Conservation (phyloP, 1,140 invertebrate species). For the Trichonephila inaurata region DNA sequence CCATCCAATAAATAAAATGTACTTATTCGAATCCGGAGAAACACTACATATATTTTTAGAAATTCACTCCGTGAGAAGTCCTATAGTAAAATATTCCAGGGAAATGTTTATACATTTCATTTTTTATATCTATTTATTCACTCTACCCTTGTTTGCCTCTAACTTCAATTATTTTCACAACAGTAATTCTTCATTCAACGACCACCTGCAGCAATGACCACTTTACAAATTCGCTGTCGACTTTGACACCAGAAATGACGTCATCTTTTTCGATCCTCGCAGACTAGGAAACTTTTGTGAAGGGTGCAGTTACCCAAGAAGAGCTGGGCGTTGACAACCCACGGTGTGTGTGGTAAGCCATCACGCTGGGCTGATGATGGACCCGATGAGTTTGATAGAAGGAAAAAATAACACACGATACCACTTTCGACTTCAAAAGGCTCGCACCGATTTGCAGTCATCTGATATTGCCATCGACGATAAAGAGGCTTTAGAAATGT, state of each 20-base stretch:
- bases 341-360: not conserved
- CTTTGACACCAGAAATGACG: too few species aligned
- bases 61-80: too few species aligned
- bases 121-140: too few species aligned
- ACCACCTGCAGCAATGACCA: not conserved
- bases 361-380: conserved; percentile 16
- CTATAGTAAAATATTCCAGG: too few species aligned
- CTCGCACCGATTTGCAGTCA: not conserved
- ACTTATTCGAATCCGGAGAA: too few species aligned
- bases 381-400: not conserved
- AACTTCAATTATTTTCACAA: too few species aligned
- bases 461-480: not conserved
- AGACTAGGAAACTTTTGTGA: not conserved
- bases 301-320: conserved; percentile 2
- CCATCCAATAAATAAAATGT: too few species aligned
- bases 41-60: too few species aligned
- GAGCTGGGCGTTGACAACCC: conserved; percentile 9
- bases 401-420: not conserved
- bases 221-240: not conserved
- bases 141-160: too few species aligned
- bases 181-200: not conserved
- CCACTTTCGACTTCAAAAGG: conserved; percentile 4
- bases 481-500: not conserved
- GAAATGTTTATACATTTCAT: too few species aligned
- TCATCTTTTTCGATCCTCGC: not conserved